Conservation (phyloP, 1,140 invertebrate species). For the Bradysia coprophila region DNA sequence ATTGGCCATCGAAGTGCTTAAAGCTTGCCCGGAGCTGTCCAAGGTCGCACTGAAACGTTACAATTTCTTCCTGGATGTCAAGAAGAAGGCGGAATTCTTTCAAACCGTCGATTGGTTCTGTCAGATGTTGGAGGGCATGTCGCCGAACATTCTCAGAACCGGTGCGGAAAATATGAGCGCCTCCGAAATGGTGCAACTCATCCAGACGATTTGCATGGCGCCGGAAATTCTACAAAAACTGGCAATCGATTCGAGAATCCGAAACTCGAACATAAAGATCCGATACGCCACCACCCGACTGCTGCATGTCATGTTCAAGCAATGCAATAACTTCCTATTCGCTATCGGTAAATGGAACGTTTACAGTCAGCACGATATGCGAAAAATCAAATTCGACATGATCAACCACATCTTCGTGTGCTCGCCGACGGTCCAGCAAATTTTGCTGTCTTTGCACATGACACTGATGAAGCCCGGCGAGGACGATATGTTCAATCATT, state of each 20-base stretch:
- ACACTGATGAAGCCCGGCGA: slow-evolving; percentile 8
- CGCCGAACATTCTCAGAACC: slow-evolving; percentile 15
- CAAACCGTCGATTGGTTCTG: slow-evolving; percentile 8
- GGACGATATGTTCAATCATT: slow-evolving; percentile 11
- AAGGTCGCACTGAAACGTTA: slow-evolving; percentile 32
- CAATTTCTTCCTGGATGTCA: slow-evolving; percentile 8
- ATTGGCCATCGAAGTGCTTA: slow-evolving; percentile 41
- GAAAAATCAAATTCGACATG: slow-evolving; percentile 19
- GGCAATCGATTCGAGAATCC: slow-evolving; percentile 7
- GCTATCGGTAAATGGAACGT: slow-evolving; percentile 8
- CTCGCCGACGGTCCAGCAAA: slow-evolving; percentile 16
- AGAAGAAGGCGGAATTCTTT: slow-evolving; percentile 5
- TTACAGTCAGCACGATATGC: slow-evolving; percentile 15
- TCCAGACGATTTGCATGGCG: slow-evolving; percentile 17
- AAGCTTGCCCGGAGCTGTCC: slow-evolving; percentile 50
- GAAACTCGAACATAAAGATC: slow-evolving; percentile 2
- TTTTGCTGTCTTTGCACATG: slow-evolving; percentile 13
- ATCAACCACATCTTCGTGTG: slow-evolving; percentile 17
- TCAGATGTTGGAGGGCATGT: slow-evolving; percentile 12
- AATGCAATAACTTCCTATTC: slow-evolving; percentile 17
- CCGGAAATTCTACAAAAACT: slow-evolving; percentile 14
- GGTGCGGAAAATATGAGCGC: slow-evolving; percentile 17
- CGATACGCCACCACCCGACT: slow-evolving; percentile 10
- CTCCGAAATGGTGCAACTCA: slow-evolving; percentile 17
- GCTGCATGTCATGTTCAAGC: slow-evolving; percentile 17